These are phyloP conservation scores for Perognathus longimembris DNA, from an alignment of 2,113 vertebrate genomes.

Conservation along the genomic window DNA sequence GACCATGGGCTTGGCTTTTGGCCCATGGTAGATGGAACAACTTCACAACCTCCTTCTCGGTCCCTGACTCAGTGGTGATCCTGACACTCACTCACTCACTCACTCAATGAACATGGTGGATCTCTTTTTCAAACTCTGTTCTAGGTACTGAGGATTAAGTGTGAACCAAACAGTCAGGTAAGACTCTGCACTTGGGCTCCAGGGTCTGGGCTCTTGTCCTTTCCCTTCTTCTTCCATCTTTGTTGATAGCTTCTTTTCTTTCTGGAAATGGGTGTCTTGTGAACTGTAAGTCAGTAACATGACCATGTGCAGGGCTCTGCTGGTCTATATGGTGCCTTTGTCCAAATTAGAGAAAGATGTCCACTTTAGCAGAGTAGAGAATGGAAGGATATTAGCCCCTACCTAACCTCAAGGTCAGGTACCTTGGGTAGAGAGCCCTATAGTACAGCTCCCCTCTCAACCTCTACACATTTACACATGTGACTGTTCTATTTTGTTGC, in stretches of 20 bases:
- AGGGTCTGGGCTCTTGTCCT: neutral
- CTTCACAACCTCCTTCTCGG: neutral
- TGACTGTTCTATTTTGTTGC: neutral
- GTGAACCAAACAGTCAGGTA: neutral
- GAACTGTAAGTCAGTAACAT: neutral
- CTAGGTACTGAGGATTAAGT: neutral
- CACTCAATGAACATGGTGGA: neutral
- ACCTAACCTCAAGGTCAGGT: accelerated
- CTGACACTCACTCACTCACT: conserved; percentile 25
- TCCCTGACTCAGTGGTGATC: neutral
- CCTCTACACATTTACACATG: neutral
- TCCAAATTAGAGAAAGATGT: neutral
- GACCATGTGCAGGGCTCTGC: neutral
- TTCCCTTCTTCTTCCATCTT: neutral
- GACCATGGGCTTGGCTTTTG: conserved; percentile 42
- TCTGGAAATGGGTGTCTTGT: neutral
- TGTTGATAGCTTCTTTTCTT: neutral
- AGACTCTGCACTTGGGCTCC: neutral
- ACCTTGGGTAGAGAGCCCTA: neutral
- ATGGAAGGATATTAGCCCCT: neutral
- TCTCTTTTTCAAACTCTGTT: neutral
- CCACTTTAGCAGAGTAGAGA: neutral
- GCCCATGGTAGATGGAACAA: conserved; percentile 33
- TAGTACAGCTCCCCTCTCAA: too few species aligned
- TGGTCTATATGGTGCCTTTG: neutral